Conservation (phyloP, 2,113 vertebrate genomes). For the Clinocottus analis region DNA sequence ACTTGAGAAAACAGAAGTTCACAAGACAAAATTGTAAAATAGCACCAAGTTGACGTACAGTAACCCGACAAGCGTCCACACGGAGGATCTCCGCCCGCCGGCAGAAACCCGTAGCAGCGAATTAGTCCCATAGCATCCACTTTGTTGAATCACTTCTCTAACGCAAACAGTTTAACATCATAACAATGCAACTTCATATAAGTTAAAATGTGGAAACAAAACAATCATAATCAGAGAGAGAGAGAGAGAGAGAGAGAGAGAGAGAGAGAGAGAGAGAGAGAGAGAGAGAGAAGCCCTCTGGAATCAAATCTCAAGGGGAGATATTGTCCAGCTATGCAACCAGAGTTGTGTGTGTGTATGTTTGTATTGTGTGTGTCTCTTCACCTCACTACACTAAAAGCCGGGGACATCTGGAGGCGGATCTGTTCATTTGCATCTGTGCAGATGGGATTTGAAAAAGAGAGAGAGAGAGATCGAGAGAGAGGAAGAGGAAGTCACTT, state of each 20-base stretch:
- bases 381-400: constrained; percentile 53
- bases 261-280: no score
- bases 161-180: constrained; percentile 65
- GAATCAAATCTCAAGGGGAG: constrained; percentile 64
- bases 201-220: constrained; percentile 79
- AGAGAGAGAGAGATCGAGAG: constrained; percentile 18
- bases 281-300: constrained; percentile 70
- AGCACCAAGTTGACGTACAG: constrained; percentile 82
- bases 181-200: constrained; percentile 81
- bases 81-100: constrained; percentile 67
- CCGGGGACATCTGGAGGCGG: constrained; percentile 45
- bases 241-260: constrained; percentile 6
- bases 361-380: constrained; percentile 36
- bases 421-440: constrained; percentile 34
- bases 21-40: constrained; percentile 66
- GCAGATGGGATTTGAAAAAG: constrained; percentile 22
- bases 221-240: constrained; percentile 48
- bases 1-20: constrained; percentile 62
- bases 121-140: constrained; percentile 70
- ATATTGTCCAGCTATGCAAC: constrained; percentile 72
- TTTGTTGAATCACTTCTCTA: constrained; percentile 65
- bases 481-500: constrained; percentile 49
- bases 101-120: constrained; percentile 82
- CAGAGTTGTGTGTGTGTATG: constrained; percentile 46
- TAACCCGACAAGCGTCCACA: constrained; percentile 68